Base-by-base conservation (phyloP, 2,797 vertebrate genomes). In the Artibeus jamaicensis region DNA sequence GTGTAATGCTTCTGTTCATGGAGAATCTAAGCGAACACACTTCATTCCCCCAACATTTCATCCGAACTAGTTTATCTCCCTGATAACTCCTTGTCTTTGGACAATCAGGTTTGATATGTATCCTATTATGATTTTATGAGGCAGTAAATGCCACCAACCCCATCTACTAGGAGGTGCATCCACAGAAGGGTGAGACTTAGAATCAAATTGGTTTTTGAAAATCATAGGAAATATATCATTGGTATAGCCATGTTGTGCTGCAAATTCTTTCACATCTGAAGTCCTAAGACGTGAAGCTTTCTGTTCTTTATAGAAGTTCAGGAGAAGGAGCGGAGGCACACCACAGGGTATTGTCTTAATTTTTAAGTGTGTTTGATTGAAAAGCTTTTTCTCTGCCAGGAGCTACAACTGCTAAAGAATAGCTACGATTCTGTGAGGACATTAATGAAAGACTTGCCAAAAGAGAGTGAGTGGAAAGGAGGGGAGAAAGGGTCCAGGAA, bases 71-170 rank as follows among this genome's bases (percentile, higher is more conserved):
- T 83, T 90, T 91, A 90, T 90, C 82, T 65, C 18, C 39, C 9
- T 86, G 50, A 46, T 86, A 71, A 86, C 94, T 92, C n/a, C 81
- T 92, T 34, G 1, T 68, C 34, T 95, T 86, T 73, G 93, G 93
- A 65, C 57, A 82, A 92, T 70, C 46, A 70, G 77, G 34, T 92
- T 95, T 88, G 55, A 94, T 59, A 88, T 86, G 77, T 97, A 86
- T 87, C 53, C 44, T 92, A 89, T 93, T 95, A 92, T 55, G 34
- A 78, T 79, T 96, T 95, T 95, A 96, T 91, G 79, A 81, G 89
- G 94, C 92, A 68, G 50, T 95, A 96, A 96, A 95, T 93, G 57
- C 78, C 53, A 96, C 46, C 6, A 32, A 24, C 21, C 29, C 32
- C 22, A 34, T 91, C 59, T 81, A 50, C 32, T 29, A 65, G 4